Evolutionary conservation across 2,888 invertebrate species (phyloP), one percentile per base, ranked within the genome.

Genomic region (Agapostemon virescens): DNA sequence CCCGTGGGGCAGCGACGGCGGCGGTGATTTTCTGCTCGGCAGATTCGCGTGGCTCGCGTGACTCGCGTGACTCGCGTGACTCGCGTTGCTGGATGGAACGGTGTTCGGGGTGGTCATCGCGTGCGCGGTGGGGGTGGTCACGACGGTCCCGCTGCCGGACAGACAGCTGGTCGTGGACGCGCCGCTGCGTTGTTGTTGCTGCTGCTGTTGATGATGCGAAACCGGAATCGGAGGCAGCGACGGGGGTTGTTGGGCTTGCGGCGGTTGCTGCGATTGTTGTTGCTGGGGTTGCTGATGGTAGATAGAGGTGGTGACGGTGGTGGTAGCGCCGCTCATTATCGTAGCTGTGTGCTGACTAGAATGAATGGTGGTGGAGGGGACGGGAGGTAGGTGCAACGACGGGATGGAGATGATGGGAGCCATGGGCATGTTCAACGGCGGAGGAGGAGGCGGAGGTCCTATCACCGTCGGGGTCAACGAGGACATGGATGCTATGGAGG

Each of bases 131-230:
- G 88, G 88, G 4, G 91, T 90, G 85, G 86, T 93, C n/a, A n/a
- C n/a, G 93, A 86, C 94, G 91, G 91, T 94, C 92, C 91, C 91
- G 89, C 91, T 93, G 93, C 88, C 94, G 92, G 90, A 87, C 89
- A 93, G 93, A 92, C 91, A 87, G 69, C 82, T 87, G 91, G 91
- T 92, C 92, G 94, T 93, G 92, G 94, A 93, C 92, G 69, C 69
- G 42, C 74, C 64, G 30, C 38, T 66, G 71, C 77, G 63, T 36
- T 81, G 63, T 52, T 69, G 52, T 67, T 69, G 81, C 33, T 82
- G 63, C 38, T 81, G 63, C 45, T 69, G 52, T 67, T 69, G 81
- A 26, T 82, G 86, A 64, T 86, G 69, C 80, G 74, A 58, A 68
- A 68, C 55, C 30, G 69, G 72, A 15, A 69, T 67, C 4, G 70